Evolutionary conservation across 2,797 vertebrate genomes (phyloP).

Genomic region (Loris lydekkerianus): DNA sequence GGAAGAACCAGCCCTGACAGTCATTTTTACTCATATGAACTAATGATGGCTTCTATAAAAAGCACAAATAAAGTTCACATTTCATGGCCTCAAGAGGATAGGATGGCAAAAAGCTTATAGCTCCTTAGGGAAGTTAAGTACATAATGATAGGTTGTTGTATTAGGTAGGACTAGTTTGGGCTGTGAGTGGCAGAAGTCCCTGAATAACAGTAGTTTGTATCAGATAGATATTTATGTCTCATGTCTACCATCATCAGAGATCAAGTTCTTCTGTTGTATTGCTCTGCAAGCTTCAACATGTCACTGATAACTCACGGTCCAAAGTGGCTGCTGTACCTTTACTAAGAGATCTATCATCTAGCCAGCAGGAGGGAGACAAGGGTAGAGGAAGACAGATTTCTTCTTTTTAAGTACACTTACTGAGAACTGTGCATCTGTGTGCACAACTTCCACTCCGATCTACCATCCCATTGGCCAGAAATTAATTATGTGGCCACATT

Average conservation of each 20-base stretch:
- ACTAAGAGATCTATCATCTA: not conserved
- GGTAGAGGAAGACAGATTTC: not conserved
- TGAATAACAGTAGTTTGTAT: constrained; percentile 18
- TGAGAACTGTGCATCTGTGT: not conserved
- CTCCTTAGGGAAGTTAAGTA: constrained; percentile 35
- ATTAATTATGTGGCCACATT: not conserved
- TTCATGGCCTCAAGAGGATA: constrained; percentile 27
- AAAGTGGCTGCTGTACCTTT: not conserved
- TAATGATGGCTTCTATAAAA: not conserved
- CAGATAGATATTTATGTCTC: constrained; percentile 34
- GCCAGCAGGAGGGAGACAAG: not conserved
- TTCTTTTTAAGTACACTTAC: not conserved
- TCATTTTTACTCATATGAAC: not conserved
- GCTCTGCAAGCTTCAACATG: not conserved
- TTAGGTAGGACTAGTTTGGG: constrained; percentile 58
- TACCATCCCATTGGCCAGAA: not conserved
- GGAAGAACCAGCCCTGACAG: not conserved
- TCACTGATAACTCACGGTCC: not conserved
- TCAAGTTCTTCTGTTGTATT: not conserved
- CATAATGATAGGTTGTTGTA: constrained; percentile 53
- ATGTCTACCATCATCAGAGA: not conserved
- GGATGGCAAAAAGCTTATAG: constrained; percentile 29
- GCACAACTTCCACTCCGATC: not conserved
- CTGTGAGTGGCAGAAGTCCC: constrained; percentile 58
- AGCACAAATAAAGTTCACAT: constrained; percentile 19